Conservation (phyloP, 2,888 invertebrate species). For the Epinotia brunnichana region DNA sequence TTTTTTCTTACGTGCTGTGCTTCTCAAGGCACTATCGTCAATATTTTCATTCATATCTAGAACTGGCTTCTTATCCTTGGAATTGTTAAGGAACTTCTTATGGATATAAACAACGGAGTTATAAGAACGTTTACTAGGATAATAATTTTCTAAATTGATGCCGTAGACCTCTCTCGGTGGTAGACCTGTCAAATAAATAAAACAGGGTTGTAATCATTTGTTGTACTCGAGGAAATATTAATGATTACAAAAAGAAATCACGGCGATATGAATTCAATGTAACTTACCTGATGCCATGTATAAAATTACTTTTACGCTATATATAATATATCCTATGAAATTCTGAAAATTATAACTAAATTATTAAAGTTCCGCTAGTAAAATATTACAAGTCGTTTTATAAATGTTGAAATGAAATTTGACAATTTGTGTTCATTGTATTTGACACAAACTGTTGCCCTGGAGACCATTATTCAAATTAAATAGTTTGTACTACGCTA, state of each 20-base stretch:
- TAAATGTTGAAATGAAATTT: not conserved
- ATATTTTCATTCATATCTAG: conserved; percentile 2
- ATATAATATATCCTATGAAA: not conserved
- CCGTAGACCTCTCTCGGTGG: conserved; percentile 55
- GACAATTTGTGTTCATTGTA: conserved; percentile 4
- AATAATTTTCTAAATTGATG: conserved; percentile 67
- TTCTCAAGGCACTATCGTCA: conserved; percentile 42
- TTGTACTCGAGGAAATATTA: no score
- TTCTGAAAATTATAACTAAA: not conserved
- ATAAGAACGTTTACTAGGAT: conserved; percentile 60
- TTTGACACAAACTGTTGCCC: conserved; percentile 13
- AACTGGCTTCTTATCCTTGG: not conserved
- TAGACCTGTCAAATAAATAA: conserved; percentile 12
- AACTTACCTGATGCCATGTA: conserved; percentile 30
- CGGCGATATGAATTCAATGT: not conserved
- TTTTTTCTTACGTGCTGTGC: conserved; percentile 46
- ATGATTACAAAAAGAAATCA: not conserved
- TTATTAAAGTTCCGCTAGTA: not conserved
- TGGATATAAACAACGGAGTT: conserved; percentile 72
- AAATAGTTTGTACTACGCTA: not conserved
- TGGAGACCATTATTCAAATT: not conserved
- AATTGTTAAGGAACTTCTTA: conserved; percentile 60
- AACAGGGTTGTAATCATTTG: not conserved
- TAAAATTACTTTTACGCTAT: not conserved
- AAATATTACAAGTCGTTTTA: not conserved